Evolutionary conservation across 2,888 invertebrate genomes (phyloP).

Genomic region (Hedychridium roseum): DNA sequence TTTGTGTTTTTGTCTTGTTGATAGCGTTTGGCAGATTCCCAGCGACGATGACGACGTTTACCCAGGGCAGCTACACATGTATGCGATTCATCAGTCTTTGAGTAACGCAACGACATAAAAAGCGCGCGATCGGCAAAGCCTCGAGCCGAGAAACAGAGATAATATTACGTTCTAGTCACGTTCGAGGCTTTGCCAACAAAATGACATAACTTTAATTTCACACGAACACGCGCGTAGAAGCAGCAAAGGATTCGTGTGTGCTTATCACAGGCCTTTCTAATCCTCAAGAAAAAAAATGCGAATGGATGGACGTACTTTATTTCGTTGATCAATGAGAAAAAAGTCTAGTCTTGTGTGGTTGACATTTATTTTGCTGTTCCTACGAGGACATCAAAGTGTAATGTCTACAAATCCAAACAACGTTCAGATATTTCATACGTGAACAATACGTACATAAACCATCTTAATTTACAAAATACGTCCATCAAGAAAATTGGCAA

Average conservation of each 20-base stretch:
- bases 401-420: too few species aligned
- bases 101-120: constrained; percentile 53
- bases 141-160: constrained; percentile 28
- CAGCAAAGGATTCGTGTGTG: constrained; percentile 31
- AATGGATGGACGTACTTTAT: constrained; percentile 30
- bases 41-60: constrained; percentile 79
- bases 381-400: too few species aligned
- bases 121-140: constrained; percentile 49
- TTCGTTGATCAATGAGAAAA: too few species aligned
- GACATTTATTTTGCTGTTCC: too few species aligned
- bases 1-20: constrained; percentile 63
- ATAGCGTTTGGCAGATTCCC: constrained; percentile 87
- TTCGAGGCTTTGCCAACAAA: constrained; percentile 32
- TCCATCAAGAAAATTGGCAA: constrained; percentile 20
- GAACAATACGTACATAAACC: too few species aligned
- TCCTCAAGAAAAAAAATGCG: too few species aligned
- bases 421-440: too few species aligned
- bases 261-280: constrained; percentile 19
- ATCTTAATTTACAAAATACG: constrained; percentile 22
- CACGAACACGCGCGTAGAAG: constrained; percentile 33
- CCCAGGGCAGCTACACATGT: constrained; percentile 93
- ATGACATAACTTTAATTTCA: constrained; percentile 19
- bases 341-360: too few species aligned
- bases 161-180: constrained; percentile 9
- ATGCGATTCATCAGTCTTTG: constrained; percentile 65